A percentile compares a stretch with the other conserved stretches of the same genome.
Conservation (phyloP, 2,113 vertebrate genomes). For the Guaruba guarouba region DNA sequence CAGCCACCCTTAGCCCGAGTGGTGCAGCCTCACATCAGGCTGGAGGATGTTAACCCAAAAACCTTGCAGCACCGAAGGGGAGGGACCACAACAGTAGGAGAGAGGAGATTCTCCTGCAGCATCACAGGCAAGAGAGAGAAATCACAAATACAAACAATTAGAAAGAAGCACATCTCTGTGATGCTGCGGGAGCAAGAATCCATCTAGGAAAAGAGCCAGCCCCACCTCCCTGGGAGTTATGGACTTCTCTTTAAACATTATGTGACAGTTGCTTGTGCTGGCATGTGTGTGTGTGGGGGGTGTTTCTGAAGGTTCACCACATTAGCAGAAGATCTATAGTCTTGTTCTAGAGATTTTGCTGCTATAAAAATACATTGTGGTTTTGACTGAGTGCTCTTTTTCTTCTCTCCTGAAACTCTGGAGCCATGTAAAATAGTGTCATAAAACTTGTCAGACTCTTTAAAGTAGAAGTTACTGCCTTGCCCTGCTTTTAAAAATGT, state of each 20-base stretch:
- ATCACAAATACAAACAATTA: slow-evolving; percentile 5
- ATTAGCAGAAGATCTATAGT: slow-evolving; percentile 35
- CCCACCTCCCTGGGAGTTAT: background rate
- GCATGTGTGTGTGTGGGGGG: background rate
- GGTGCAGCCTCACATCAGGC: rapidly evolving
- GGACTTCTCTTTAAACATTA: background rate
- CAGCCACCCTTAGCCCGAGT: background rate
- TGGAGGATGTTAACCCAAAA: background rate
- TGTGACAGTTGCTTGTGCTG: slow-evolving; percentile 2
- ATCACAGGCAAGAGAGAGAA: background rate
- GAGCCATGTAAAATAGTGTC: background rate
- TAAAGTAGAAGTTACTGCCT: slow-evolving; percentile 27
- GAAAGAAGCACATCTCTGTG: slow-evolving; percentile 16
- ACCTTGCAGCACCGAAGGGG: background rate
- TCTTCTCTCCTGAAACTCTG: background rate
- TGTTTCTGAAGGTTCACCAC: slow-evolving; percentile 6
- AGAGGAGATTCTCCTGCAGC: background rate
- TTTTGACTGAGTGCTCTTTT: background rate
- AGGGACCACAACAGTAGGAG: background rate
- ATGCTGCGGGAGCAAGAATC: background rate
- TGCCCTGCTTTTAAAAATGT: slow-evolving; percentile 1
- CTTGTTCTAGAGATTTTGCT: background rate
- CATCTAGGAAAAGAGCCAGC: slow-evolving; percentile 32
- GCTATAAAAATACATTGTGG: slow-evolving; percentile 7
- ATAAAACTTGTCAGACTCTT: slow-evolving; percentile 38